Evolutionary conservation across 2,888 invertebrate species (phyloP).

Genomic region (Neoaliturus tenellus): DNA sequence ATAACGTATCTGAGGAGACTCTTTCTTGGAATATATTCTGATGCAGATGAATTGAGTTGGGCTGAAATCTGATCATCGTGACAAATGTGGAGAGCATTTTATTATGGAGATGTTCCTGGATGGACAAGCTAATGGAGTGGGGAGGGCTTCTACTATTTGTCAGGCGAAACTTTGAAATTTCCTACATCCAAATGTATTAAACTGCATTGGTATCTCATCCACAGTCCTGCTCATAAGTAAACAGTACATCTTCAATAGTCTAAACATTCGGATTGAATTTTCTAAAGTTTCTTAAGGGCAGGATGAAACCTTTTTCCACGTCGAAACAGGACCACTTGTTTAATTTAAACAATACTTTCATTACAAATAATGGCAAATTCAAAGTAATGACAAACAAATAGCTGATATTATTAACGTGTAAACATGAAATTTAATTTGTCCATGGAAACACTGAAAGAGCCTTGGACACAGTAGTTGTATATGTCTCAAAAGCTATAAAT

Average conservation of each 20-base stretch:
- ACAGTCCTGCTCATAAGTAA: too few relatives aligned
- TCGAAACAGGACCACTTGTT: too few relatives aligned
- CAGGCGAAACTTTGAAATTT: not conserved
- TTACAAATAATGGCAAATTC: too few relatives aligned
- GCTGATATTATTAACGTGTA: too few relatives aligned
- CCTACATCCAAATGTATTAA: not conserved
- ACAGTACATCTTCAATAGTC: too few relatives aligned
- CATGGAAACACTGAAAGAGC: not conserved
- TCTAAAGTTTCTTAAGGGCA: too few relatives aligned
- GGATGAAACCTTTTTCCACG: too few relatives aligned
- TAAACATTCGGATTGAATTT: too few relatives aligned
- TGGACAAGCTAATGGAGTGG: not conserved
- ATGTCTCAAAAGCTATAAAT: not conserved
- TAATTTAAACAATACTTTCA: too few relatives aligned
- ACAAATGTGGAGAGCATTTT: slow-evolving; percentile 23
- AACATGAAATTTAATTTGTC: too few relatives aligned
- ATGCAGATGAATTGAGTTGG: slow-evolving; percentile 28
- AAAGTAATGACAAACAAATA: too few relatives aligned
- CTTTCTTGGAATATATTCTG: slow-evolving; percentile 14
- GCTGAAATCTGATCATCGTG: slow-evolving; percentile 2
- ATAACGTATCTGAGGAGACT: not conserved
- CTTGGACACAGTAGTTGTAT: not conserved
- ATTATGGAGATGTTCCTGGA: not conserved
- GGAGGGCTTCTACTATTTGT: not conserved
- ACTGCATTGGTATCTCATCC: not conserved